phyloP scores from a whole-genome alignment of 2,888 invertebrate species.

The Thymelicus sylvestris region DNA sequence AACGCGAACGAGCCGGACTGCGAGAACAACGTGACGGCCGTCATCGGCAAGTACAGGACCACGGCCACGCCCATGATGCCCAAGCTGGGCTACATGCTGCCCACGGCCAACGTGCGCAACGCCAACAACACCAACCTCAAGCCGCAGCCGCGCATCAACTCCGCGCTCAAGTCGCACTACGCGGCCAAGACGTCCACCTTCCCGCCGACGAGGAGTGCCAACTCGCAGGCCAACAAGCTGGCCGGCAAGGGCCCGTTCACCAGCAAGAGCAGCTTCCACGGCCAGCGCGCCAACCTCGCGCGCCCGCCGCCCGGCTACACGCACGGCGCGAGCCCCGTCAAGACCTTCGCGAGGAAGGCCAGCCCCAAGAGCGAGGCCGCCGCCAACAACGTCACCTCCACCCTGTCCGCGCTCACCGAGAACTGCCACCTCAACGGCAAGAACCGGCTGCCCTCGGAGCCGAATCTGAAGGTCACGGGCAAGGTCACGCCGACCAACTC shows the following conservation, averaged over 20 bases:
- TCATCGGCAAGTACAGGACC: constrained; percentile 78
- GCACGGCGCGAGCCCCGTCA: constrained; percentile 69
- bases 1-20: constrained; percentile 73
- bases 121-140: constrained; percentile 73
- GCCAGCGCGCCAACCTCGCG: constrained; percentile 76
- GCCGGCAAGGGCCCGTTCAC: constrained; percentile 67
- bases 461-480: constrained; percentile 61
- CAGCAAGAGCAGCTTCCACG: constrained; percentile 72
- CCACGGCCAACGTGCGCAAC: constrained; percentile 75
- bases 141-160: constrained; percentile 65
- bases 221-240: constrained; percentile 65
- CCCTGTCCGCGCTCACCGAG: constrained; percentile 74
- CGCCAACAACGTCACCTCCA: constrained; percentile 70
- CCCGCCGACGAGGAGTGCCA: constrained; percentile 78
- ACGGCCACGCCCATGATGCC: constrained; percentile 75
- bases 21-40: constrained; percentile 74
- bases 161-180: constrained; percentile 67
- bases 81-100: constrained; percentile 78
- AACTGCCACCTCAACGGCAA: constrained; percentile 79
- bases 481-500: constrained; percentile 58
- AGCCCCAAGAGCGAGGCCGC: constrained; percentile 60
- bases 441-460: constrained; percentile 72
- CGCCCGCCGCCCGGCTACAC: constrained; percentile 67
- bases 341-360: constrained; percentile 71
- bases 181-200: constrained; percentile 77